Evolutionary conservation across 1,140 invertebrate genomes (phyloP).

Genomic region (Orchestia grillus): DNA sequence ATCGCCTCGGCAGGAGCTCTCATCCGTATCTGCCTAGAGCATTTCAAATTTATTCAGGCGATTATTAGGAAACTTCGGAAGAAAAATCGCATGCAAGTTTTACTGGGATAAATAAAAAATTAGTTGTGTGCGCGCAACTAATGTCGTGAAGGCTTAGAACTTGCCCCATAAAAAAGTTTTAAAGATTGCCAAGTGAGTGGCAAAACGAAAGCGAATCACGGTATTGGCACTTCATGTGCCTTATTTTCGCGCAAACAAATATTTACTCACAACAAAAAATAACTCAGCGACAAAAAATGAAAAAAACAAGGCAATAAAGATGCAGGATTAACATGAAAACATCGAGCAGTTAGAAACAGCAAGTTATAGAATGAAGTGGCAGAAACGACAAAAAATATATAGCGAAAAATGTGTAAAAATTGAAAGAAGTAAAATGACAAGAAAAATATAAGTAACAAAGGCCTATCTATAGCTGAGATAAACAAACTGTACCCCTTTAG

Average conservation of each 20-base stretch:
- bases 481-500: too few species aligned
- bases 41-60: neutral
- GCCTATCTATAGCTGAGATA: too few species aligned
- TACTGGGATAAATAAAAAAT: neutral
- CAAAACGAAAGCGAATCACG: neutral
- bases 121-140: neutral
- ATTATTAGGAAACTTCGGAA: neutral
- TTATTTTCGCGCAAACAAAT: neutral
- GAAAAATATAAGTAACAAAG: too few species aligned
- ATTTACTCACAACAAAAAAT: neutral
- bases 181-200: neutral
- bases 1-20: neutral
- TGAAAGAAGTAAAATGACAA: too few species aligned
- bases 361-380: too few species aligned
- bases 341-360: too few species aligned
- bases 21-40: neutral
- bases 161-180: neutral
- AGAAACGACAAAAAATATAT: too few species aligned
- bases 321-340: too few species aligned
- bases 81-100: slow-evolving; percentile 1
- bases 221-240: neutral
- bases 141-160: neutral
- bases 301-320: too few species aligned
- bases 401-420: too few species aligned
- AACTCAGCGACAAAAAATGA: neutral